Percentiles rank a stretch among this genome's conserved stretches.
Evolutionary conservation across 1,140 invertebrate species (phyloP).

Genomic region (Zaprionus ornatus): DNA sequence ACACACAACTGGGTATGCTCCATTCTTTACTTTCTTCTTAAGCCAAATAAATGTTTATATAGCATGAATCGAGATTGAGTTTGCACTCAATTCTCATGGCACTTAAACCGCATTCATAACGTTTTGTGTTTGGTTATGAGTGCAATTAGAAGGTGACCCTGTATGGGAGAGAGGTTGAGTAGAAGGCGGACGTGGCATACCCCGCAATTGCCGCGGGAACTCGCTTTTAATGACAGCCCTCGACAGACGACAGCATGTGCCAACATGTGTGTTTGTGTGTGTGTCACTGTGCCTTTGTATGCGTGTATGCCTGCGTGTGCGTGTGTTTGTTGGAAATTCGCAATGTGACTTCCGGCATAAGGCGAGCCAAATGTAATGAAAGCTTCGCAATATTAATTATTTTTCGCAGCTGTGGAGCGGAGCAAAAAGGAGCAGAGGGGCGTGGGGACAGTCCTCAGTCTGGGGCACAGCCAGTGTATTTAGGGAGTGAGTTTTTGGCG

Average conservation of each 20-base stretch:
- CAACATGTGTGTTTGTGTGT: background rate
- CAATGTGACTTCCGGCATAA: slow-evolving; percentile 32
- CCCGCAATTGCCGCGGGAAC: slow-evolving; percentile 7
- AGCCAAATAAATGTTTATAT: background rate
- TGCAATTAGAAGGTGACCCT: slow-evolving; percentile 25
- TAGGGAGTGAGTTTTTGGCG: background rate
- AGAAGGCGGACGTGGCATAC: background rate
- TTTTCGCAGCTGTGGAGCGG: slow-evolving; percentile 11
- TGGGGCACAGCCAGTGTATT: background rate
- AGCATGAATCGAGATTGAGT: background rate
- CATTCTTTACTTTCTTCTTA: background rate
- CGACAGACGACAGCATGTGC: slow-evolving; percentile 2
- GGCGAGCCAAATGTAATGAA: slow-evolving; percentile 27
- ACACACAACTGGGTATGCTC: background rate
- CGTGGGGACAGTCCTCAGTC: no score
- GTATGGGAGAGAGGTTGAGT: background rate
- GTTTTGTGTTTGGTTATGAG: slow-evolving; percentile 21
- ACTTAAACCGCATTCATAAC: background rate
- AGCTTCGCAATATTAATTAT: slow-evolving; percentile 41
- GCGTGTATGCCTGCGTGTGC: background rate
- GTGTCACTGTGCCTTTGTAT: background rate
- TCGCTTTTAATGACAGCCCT: slow-evolving; percentile 40
- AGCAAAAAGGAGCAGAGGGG: background rate
- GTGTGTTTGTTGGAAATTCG: slow-evolving; percentile 18
- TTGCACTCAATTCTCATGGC: slow-evolving; percentile 29